Evolutionary conservation across 2,888 invertebrate species (phyloP).

Genomic region (Scaptomyza parva): DNA sequence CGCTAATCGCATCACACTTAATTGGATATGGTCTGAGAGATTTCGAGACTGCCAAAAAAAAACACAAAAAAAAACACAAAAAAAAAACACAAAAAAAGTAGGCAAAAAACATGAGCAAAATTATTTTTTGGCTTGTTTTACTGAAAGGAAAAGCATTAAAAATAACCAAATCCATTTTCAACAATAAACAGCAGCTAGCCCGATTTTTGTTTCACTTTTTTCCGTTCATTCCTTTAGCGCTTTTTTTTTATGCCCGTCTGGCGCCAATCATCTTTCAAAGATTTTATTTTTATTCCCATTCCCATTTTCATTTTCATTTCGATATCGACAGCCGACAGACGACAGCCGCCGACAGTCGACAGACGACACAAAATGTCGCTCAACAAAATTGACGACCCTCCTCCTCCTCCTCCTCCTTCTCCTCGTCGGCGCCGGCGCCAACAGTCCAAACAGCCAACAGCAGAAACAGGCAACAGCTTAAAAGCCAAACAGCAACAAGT

Average conservation of each 20-base stretch:
- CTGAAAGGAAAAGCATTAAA: conserved; percentile 52
- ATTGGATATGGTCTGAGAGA: conserved; percentile 43
- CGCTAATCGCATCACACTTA: conserved; percentile 51
- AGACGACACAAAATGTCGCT: conserved; percentile 66
- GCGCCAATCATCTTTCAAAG: conserved; percentile 55
- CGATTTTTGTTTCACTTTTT: no score
- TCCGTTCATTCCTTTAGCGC: background rate
- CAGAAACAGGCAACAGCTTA: no score
- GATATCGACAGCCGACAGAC: conserved; percentile 29
- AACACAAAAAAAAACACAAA: conserved; percentile 17
- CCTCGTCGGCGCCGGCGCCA: conserved; percentile 67
- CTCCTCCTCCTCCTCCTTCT: no score
- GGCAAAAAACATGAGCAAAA: no score
- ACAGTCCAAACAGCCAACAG: conserved; percentile 31
- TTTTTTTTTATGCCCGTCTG: conserved; percentile 70
- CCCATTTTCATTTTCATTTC: no score
- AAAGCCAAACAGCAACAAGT: conserved; percentile 14
- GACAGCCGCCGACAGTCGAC: no score
- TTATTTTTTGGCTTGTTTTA: conserved; percentile 30
- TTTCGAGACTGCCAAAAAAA: no score
- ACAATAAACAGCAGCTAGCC: conserved; percentile 62
- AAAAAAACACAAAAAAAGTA: no score
- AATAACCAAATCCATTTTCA: conserved; percentile 36
- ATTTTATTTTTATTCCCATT: conserved; percentile 5
- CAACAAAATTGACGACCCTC: conserved; percentile 65